A percentile compares a stretch with the other conserved stretches of the same genome.
These are phyloP conservation scores for Spisula solida DNA, from an alignment of 2,888 invertebrate species.

Conservation along the genomic window DNA sequence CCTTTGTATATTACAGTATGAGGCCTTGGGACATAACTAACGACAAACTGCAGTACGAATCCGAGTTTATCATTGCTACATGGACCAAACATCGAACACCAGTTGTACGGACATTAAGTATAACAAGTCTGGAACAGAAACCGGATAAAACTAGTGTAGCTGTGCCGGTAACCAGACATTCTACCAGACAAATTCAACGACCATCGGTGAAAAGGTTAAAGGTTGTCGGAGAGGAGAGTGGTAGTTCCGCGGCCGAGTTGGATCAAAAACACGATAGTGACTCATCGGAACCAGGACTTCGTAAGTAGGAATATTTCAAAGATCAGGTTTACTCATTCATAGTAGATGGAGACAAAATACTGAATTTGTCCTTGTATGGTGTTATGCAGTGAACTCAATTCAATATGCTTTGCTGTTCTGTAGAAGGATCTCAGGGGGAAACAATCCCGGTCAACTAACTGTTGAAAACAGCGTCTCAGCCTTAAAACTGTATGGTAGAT, in stretches of 20 bases:
- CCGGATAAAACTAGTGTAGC: slow-evolving; percentile 61
- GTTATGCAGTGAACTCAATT: background rate
- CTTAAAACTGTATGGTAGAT: too few species aligned
- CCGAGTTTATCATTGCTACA: slow-evolving; percentile 93
- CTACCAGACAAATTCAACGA: slow-evolving; percentile 62
- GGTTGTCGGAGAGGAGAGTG: slow-evolving; percentile 79
- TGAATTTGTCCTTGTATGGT: background rate
- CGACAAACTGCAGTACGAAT: slow-evolving; percentile 95
- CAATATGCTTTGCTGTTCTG: background rate
- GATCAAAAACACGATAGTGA: slow-evolving; percentile 79
- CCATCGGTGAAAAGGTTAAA: slow-evolving; percentile 70
- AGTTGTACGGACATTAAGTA: slow-evolving; percentile 92
- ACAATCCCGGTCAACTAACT: too few species aligned
- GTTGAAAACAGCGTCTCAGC: too few species aligned
- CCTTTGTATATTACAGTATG: slow-evolving; percentile 86
- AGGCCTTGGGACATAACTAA: slow-evolving; percentile 96
- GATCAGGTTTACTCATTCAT: background rate
- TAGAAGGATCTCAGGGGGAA: too few species aligned
- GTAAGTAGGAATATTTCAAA: slow-evolving; percentile 49
- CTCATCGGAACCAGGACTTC: slow-evolving; percentile 75
- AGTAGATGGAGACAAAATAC: background rate
- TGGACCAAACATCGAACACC: slow-evolving; percentile 93
- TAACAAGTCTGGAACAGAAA: slow-evolving; percentile 89
- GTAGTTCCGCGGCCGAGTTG: slow-evolving; percentile 79
- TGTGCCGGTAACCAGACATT: slow-evolving; percentile 45